Conservation (phyloP, 2,797 vertebrate species). For the Melanotaenia boesemani region DNA sequence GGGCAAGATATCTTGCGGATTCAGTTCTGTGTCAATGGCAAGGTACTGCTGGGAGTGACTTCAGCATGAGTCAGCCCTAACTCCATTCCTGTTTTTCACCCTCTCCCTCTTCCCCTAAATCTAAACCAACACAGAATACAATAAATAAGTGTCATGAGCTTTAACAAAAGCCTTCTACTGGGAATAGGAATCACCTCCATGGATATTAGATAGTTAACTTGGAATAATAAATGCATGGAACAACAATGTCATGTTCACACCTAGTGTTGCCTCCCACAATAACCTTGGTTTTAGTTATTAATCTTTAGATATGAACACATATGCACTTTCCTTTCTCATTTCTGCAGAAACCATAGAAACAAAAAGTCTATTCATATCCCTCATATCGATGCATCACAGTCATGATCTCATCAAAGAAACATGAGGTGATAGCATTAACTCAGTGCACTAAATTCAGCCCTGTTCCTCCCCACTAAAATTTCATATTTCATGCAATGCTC, state of each 20-base stretch:
- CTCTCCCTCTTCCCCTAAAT: conserved; percentile 47
- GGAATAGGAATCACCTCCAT: conserved; percentile 52
- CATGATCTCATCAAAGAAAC: conserved; percentile 81
- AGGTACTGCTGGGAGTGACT: conserved; percentile 69
- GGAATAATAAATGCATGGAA: conserved; percentile 57
- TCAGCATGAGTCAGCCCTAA: conserved; percentile 62
- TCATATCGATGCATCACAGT: conserved; percentile 70
- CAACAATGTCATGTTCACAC: conserved; percentile 57
- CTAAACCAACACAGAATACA: conserved; percentile 28
- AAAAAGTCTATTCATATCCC: conserved; percentile 78
- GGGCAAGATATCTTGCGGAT: conserved; percentile 59
- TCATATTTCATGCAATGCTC: conserved; percentile 70
- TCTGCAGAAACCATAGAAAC: conserved; percentile 54
- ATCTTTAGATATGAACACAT: conserved; percentile 51
- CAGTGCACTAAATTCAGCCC: conserved; percentile 71
- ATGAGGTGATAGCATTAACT: conserved; percentile 78
- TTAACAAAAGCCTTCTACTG: conserved; percentile 52
- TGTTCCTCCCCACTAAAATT: conserved; percentile 57
- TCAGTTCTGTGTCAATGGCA: conserved; percentile 69
- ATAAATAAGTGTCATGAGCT: conserved; percentile 57
- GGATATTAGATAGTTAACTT: conserved; percentile 46
- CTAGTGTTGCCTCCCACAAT: conserved; percentile 35
- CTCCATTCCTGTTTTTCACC: conserved; percentile 56
- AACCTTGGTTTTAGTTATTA: conserved; percentile 63
- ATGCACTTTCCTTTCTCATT: conserved; percentile 52